Conservation (phyloP, 2,888 invertebrate species). For the Hypercompe scribonia region DNA sequence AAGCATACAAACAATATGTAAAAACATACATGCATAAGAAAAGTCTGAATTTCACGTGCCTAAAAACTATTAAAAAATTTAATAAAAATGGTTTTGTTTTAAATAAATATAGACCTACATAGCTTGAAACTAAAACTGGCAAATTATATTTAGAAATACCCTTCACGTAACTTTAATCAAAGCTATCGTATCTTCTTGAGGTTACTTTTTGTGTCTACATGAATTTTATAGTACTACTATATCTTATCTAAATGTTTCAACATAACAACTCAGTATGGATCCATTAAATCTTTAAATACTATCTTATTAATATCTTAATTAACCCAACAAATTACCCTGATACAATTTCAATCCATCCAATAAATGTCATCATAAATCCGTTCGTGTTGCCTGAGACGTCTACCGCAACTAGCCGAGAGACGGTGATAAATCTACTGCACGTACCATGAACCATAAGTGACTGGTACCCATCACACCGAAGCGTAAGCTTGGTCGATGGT, state of each 20-base stretch:
- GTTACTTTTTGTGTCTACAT: too few species aligned
- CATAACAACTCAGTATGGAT: not conserved
- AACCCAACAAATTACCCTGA: conserved; percentile 34
- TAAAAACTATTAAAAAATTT: too few species aligned
- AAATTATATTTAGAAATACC: too few species aligned
- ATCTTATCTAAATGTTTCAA: not conserved
- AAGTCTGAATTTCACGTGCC: too few species aligned
- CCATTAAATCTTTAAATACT: not conserved
- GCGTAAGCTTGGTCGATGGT: conserved; percentile 24
- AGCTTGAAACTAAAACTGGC: too few species aligned
- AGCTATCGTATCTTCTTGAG: too few species aligned
- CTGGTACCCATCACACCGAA: conserved; percentile 57
- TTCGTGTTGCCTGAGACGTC: conserved; percentile 64
- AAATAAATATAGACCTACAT: too few species aligned
- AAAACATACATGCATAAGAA: too few species aligned
- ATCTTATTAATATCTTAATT: conserved; percentile 11
- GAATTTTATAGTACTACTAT: not conserved
- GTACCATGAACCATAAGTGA: conserved; percentile 62
- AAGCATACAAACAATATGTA: too few species aligned
- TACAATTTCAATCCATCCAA: conserved; percentile 64
- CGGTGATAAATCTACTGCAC: conserved; percentile 74
- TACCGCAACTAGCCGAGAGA: conserved; percentile 64
- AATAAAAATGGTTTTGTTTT: too few species aligned
- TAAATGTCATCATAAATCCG: conserved; percentile 73
- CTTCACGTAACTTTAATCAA: too few species aligned